Conservation (phyloP, 2,113 vertebrate genomes). For the Crotalus viridis region DNA sequence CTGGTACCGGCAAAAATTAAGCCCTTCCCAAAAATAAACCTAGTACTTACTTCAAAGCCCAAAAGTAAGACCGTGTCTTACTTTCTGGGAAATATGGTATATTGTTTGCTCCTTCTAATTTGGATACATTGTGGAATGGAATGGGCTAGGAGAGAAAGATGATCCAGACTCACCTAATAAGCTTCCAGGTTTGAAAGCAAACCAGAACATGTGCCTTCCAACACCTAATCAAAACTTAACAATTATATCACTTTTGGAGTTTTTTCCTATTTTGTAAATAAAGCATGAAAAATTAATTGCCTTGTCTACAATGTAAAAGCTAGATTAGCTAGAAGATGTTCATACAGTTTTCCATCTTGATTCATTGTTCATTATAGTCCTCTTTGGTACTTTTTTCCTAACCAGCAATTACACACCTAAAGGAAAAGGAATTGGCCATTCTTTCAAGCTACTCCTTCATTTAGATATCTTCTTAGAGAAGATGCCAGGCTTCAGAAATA, state of each 20-base stretch:
- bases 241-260: neutral
- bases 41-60: too few species aligned
- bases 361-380: slow-evolving; percentile 26
- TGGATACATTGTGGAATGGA: neutral
- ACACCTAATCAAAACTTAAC: neutral
- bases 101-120: neutral
- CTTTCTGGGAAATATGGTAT: neutral
- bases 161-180: neutral
- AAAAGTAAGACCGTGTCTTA: too few species aligned
- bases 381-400: slow-evolving; percentile 35
- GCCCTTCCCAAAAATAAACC: too few species aligned
- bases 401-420: neutral
- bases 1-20: too few species aligned
- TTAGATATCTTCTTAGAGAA: neutral
- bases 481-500: neutral
- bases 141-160: neutral
- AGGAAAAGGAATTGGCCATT: neutral
- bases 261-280: neutral
- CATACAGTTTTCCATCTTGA: neutral
- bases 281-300: slow-evolving; percentile 2
- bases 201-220: neutral
- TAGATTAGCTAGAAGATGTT: slow-evolving; percentile 14
- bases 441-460: neutral
- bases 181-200: neutral
- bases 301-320: neutral